Percentiles rank a stretch among this genome's conserved stretches.
Evolutionary conservation across 2,888 invertebrate species (phyloP).

Genomic region (Diplolepis rosae): DNA sequence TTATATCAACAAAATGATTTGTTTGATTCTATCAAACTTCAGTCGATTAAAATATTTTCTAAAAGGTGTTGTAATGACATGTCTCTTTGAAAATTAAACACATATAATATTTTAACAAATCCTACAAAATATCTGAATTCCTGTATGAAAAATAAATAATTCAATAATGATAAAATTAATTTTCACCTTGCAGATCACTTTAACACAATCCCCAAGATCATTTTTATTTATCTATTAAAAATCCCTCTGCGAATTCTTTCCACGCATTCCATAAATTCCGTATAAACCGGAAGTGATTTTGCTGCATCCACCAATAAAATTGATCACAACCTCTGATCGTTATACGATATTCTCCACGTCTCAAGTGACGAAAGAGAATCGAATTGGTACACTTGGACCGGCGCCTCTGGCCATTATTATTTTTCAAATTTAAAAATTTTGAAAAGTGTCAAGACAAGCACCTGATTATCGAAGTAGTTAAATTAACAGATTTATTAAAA

Average conservation of each 20-base stretch:
- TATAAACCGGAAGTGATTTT: neutral
- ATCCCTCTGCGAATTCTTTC: neutral
- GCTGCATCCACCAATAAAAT: neutral
- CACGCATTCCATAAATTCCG: neutral
- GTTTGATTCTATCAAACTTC: no score
- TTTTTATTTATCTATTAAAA: neutral
- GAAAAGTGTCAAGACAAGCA: slow-evolving; percentile 1
- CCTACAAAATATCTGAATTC: no score
- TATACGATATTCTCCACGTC: neutral
- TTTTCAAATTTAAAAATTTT: no score
- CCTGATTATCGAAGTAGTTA: slow-evolving; percentile 23
- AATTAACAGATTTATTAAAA: slow-evolving; percentile 14
- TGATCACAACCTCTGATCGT: neutral
- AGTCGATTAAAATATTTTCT: no score
- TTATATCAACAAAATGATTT: no score
- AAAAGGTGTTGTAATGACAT: no score
- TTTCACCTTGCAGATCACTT: neutral
- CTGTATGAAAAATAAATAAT: no score
- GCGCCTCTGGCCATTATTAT: neutral
- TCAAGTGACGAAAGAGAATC: neutral
- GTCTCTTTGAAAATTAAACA: no score
- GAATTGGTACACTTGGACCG: slow-evolving; percentile 17
- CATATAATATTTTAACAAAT: no score
- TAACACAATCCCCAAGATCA: neutral
- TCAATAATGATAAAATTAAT: neutral